A percentile compares a stretch with the other conserved stretches of the same genome.
These are phyloP conservation scores for Apodemia mormo DNA, from an alignment of 2,888 invertebrate genomes.

Conservation along the genomic window DNA sequence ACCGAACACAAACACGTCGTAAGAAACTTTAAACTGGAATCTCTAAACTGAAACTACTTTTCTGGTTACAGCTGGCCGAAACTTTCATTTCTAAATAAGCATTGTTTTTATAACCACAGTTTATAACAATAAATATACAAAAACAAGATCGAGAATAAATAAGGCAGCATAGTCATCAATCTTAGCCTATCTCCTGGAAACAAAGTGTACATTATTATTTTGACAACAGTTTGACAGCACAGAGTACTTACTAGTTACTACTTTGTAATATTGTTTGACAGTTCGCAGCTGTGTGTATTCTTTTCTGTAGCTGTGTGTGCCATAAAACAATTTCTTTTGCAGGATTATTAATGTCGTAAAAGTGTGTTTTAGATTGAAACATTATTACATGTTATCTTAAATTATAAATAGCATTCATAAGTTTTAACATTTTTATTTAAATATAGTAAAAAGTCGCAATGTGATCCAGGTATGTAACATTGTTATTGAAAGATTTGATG, in stretches of 20 bases:
- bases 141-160: slow-evolving; percentile 21
- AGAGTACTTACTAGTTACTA: too few relatives aligned
- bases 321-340: slow-evolving; percentile 32
- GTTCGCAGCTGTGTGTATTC: slow-evolving; percentile 65
- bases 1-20: too few relatives aligned
- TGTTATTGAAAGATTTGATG: slow-evolving; percentile 34
- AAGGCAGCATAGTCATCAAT: slow-evolving; percentile 20
- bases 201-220: neutral
- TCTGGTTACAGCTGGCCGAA: too few relatives aligned
- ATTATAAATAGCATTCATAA: neutral
- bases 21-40: too few relatives aligned
- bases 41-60: too few relatives aligned
- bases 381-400: neutral
- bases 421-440: neutral
- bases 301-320: slow-evolving; percentile 30
- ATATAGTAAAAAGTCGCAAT: slow-evolving; percentile 22
- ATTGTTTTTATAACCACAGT: too few relatives aligned
- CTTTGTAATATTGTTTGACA: slow-evolving; percentile 53
- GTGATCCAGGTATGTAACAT: slow-evolving; percentile 40
- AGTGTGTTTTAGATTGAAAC: neutral
- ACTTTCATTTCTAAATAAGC: too few relatives aligned
- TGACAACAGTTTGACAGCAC: slow-evolving; percentile 55
- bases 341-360: slow-evolving; percentile 14
- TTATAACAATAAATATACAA: too few relatives aligned
- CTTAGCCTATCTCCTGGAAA: neutral